phyloP scores from a whole-genome alignment of 2,888 invertebrate genomes.

The Drosophila parthenogenetica region DNA sequence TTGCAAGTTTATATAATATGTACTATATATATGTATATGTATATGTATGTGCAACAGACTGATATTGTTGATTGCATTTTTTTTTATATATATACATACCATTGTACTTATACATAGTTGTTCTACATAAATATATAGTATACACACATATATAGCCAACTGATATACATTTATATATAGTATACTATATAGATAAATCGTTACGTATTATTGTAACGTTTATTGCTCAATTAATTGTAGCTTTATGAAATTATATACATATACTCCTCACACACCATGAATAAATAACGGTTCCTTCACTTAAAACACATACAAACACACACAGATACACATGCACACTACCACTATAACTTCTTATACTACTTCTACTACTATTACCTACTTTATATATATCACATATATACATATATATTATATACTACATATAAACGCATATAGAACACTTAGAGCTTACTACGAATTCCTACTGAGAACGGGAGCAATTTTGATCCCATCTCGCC shows the following conservation, averaged over 20 bases:
- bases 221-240: constrained; percentile 70
- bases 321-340: constrained; percentile 19
- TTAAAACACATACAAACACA: constrained; percentile 39
- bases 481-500: constrained; percentile 20
- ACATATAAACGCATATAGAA: constrained; percentile 56
- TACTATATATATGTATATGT: constrained; percentile 5
- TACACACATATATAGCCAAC: constrained; percentile 25
- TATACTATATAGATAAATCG: constrained; percentile 31
- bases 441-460: constrained; percentile 72
- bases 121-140: constrained; percentile 40
- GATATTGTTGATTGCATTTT: constrained; percentile 78
- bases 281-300: constrained; percentile 63
- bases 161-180: constrained; percentile 37
- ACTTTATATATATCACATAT: constrained; percentile 22
- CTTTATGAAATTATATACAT: constrained; percentile 43
- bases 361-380: constrained; percentile 29
- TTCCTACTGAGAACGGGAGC: constrained; percentile 58
- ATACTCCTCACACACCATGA: constrained; percentile 31
- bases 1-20: constrained; percentile 17
- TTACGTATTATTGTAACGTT: constrained; percentile 33
- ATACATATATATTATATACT: constrained; percentile 27
- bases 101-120: constrained; percentile 64
- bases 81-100: constrained; percentile 43
- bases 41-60: constrained; percentile 63
- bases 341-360: constrained; percentile 20